phyloP scores from a whole-genome alignment of 2,888 invertebrate species.

The Hirtodrosophila cameraria region DNA sequence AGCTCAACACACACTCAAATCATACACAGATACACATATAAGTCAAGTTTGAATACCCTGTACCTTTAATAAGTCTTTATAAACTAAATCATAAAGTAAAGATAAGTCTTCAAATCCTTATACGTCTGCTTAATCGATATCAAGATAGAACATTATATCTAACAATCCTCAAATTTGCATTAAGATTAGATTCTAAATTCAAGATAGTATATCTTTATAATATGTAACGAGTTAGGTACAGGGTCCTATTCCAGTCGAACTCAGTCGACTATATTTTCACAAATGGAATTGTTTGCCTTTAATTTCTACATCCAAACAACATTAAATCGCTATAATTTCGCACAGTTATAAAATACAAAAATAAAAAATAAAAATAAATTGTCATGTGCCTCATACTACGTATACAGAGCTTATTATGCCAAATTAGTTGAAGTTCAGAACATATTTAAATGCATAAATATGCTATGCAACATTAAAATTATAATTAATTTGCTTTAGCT shows the following conservation, averaged over 20 bases:
- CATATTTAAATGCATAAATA: slow-evolving; percentile 8
- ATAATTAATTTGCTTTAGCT: slow-evolving; percentile 33
- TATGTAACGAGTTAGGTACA: not conserved
- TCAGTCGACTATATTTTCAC: not conserved
- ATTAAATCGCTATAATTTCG: slow-evolving; percentile 9
- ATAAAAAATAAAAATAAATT: too few species aligned
- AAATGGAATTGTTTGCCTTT: not conserved
- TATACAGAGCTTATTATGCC: slow-evolving; percentile 67
- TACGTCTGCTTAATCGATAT: too few species aligned
- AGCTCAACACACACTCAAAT: slow-evolving; percentile 39
- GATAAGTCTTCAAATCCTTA: too few species aligned
- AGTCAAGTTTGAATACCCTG: not conserved
- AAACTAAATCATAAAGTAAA: not conserved
- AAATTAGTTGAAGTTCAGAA: slow-evolving; percentile 53
- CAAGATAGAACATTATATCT: too few species aligned
- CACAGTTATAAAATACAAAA: slow-evolving; percentile 31
- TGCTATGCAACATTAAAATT: slow-evolving; percentile 9
- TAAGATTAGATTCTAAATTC: too few species aligned
- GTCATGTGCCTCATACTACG: slow-evolving; percentile 65
- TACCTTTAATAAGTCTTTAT: not conserved
- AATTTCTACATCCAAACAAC: too few species aligned
- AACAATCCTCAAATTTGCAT: too few species aligned
- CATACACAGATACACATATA: slow-evolving; percentile 7
- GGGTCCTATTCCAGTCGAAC: slow-evolving; percentile 4
- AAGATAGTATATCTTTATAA: too few species aligned